phyloP scores from a whole-genome alignment of 2,888 invertebrate genomes.

The Tipula confusa region DNA sequence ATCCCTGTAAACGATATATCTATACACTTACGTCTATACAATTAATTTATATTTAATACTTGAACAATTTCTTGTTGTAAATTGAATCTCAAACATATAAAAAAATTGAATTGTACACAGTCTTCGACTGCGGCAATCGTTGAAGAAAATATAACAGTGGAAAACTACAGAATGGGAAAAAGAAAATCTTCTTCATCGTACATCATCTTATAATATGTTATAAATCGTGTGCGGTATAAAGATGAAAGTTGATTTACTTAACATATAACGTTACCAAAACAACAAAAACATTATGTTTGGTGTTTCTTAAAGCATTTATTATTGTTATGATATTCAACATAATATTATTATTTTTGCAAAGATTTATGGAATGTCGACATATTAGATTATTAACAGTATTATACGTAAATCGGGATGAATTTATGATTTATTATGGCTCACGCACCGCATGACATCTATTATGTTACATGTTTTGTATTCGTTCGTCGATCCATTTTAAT shows the following conservation, averaged over 20 bases:
- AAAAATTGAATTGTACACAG: not conserved
- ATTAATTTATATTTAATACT: not conserved
- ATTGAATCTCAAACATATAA: not conserved
- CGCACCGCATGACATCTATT: not conserved
- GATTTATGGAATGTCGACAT: conserved; percentile 3
- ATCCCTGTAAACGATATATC: too few relatives aligned
- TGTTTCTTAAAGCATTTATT: not conserved
- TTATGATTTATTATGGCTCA: not conserved
- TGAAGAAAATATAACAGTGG: not conserved
- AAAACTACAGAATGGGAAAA: not conserved
- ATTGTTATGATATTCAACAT: not conserved
- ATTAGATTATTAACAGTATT: not conserved
- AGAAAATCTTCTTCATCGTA: not conserved
- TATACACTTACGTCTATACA: not conserved
- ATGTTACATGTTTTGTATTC: not conserved
- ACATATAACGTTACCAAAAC: not conserved
- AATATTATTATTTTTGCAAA: not conserved
- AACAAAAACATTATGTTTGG: not conserved
- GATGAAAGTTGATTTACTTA: not conserved
- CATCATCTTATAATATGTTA: not conserved
- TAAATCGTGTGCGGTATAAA: not conserved
- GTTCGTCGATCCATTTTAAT: not conserved
- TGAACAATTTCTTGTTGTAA: not conserved
- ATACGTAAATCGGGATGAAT: not conserved
- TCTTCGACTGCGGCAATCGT: not conserved